These are phyloP conservation scores for Tragelaphus strepsiceros DNA, from an alignment of 2,113 vertebrate genomes.

Conservation along the genomic window DNA sequence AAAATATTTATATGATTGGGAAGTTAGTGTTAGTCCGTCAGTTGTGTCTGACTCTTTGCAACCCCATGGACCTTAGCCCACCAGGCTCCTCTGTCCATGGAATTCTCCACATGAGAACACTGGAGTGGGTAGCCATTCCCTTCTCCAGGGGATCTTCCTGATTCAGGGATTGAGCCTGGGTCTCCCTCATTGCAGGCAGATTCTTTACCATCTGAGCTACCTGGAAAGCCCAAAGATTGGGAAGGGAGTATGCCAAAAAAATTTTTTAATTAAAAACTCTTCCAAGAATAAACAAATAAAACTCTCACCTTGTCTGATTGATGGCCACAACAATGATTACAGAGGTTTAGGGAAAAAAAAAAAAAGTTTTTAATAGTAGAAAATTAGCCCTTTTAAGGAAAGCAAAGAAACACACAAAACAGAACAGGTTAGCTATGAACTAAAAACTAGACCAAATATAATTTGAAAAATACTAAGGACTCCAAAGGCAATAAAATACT, in stretches of 20 bases:
- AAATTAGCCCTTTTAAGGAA: conserved; percentile 44
- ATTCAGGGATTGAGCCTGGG: neutral
- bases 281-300: neutral
- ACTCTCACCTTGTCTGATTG: neutral
- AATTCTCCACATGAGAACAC: neutral
- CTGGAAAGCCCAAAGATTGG: neutral
- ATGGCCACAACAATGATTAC: neutral
- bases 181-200: neutral
- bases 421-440: conserved; percentile 29
- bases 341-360: neutral
- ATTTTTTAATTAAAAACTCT: neutral
- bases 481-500: conserved; percentile 40
- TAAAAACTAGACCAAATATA: conserved; percentile 43
- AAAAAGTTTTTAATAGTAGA: conserved; percentile 26
- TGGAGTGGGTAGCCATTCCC: neutral
- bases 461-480: conserved; percentile 42
- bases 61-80: neutral
- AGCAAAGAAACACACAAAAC: conserved; percentile 22
- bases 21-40: neutral
- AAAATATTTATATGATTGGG: neutral
- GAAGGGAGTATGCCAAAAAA: neutral
- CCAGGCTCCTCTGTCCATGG: neutral
- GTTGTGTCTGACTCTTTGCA: neutral
- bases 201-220: neutral
- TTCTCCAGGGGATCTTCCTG: neutral